phyloP scores from a whole-genome alignment of 2,797 vertebrate genomes.

The Eurystomus glaucurus region DNA sequence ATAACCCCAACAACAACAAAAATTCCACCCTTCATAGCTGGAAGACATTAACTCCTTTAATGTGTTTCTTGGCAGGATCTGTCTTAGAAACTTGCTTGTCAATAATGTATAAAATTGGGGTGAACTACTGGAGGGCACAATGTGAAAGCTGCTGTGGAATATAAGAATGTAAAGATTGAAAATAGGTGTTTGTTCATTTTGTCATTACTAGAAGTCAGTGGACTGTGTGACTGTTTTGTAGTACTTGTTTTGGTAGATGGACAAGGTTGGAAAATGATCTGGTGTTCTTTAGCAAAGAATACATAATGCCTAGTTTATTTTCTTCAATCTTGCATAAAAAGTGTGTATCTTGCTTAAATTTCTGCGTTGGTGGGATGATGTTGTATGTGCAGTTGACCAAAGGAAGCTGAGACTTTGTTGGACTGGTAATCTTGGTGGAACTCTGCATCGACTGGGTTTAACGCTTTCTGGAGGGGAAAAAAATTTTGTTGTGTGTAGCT shows the following conservation, averaged over 20 bases:
- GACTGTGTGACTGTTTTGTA: background rate
- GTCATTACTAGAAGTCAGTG: background rate
- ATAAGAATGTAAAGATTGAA: background rate
- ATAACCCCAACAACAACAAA: background rate
- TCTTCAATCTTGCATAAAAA: background rate
- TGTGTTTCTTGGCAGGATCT: background rate
- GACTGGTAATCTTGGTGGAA: background rate
- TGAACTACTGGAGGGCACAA: background rate
- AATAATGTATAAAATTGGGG: background rate
- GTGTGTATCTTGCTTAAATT: background rate
- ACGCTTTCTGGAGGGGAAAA: background rate
- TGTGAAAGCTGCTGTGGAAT: background rate
- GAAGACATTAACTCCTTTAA: background rate
- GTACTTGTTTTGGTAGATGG: background rate
- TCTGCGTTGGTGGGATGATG: background rate
- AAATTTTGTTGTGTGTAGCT: background rate
- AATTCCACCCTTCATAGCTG: background rate
- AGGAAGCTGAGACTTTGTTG: background rate
- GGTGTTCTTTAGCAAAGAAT: fast-evolving
- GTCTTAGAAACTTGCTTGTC: background rate
- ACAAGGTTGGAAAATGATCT: background rate
- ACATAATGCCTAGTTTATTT: background rate
- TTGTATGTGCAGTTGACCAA: background rate
- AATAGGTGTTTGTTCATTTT: background rate
- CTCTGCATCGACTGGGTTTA: background rate